These are phyloP conservation scores for Noctua pronuba DNA, from an alignment of 2,888 invertebrate genomes.

Conservation along the genomic window DNA sequence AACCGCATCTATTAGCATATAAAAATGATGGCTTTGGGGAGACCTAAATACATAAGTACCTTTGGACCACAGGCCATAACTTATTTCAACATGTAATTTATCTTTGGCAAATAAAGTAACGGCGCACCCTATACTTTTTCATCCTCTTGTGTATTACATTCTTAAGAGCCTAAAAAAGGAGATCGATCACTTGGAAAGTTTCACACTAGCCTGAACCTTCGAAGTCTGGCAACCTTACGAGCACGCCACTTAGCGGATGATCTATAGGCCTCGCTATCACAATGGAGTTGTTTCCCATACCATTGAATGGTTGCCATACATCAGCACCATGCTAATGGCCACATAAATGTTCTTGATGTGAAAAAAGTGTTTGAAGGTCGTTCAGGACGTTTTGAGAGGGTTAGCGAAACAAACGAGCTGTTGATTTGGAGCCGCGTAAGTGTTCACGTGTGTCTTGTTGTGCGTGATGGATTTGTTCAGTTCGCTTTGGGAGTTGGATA, in stretches of 20 bases:
- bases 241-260: slow-evolving; percentile 50
- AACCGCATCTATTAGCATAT: not conserved
- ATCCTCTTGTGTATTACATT: slow-evolving; percentile 7
- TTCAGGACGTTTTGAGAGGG: slow-evolving; percentile 19
- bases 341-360: slow-evolving; percentile 51
- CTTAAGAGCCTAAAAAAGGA: slow-evolving; percentile 6
- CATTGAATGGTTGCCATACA: slow-evolving; percentile 51
- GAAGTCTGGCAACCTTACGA: slow-evolving; percentile 11
- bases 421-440: slow-evolving; percentile 18
- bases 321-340: slow-evolving; percentile 54
- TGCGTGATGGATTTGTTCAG: slow-evolving; percentile 4
- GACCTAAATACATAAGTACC: slow-evolving; percentile 24
- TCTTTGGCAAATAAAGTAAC: slow-evolving; percentile 27
- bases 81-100: slow-evolving; percentile 40
- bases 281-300: slow-evolving; percentile 45
- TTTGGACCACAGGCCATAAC: slow-evolving; percentile 7
- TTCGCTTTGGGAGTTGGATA: not conserved
- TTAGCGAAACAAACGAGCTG: slow-evolving; percentile 37
- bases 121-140: not conserved
- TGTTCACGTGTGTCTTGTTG: not conserved
- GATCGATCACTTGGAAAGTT: slow-evolving; percentile 36
- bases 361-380: slow-evolving; percentile 41
- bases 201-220: slow-evolving; percentile 9
- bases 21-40: slow-evolving; percentile 5
- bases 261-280: slow-evolving; percentile 31